Evolutionary conservation across 2,113 vertebrate species (phyloP).

Genomic region (Willisornis vidua): DNA sequence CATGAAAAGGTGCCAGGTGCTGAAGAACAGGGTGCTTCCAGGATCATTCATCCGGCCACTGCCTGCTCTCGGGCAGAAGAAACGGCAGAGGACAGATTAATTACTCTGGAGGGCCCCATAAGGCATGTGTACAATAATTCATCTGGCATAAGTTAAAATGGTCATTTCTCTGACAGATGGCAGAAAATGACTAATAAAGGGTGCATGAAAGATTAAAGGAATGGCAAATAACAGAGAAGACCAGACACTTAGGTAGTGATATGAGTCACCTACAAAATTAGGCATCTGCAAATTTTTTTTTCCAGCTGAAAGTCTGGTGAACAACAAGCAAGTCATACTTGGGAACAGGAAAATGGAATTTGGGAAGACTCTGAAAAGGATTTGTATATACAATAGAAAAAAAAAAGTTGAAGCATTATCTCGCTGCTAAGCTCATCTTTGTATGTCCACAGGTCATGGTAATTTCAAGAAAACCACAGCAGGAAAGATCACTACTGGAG

Average conservation of each 20-base stretch:
- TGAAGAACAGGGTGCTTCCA: background rate
- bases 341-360: background rate
- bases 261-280: slow-evolving; percentile 29
- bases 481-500: background rate
- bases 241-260: background rate
- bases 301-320: background rate
- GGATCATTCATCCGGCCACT: background rate
- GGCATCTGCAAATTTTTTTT: background rate
- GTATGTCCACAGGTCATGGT: background rate
- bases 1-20: background rate
- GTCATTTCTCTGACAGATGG: background rate
- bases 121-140: background rate
- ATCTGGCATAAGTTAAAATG: background rate
- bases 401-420: background rate
- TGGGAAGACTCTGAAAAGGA: background rate
- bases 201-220: background rate
- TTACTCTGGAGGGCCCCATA: background rate
- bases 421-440: background rate
- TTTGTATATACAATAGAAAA: background rate
- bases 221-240: slow-evolving; percentile 28
- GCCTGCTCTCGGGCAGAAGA: background rate
- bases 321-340: background rate
- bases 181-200: slow-evolving; percentile 19
- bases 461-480: background rate
- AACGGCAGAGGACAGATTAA: background rate